Conservation (phyloP, 2,797 vertebrate species). For the Oryzias dopingdopingensis region DNA sequence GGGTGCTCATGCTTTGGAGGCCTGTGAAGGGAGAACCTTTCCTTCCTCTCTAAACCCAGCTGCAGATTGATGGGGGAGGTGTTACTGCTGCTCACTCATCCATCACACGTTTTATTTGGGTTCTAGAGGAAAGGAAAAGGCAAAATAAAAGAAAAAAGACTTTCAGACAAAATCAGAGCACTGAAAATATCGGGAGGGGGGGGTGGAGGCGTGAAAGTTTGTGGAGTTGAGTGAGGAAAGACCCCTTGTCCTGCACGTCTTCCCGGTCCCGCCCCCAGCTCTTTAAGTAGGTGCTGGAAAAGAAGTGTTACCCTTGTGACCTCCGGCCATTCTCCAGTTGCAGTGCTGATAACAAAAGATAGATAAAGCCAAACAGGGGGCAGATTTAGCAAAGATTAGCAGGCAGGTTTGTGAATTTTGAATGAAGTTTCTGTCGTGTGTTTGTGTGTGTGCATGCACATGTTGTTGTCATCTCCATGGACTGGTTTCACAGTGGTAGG, state of each 20-base stretch:
- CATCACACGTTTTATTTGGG: constrained; percentile 82
- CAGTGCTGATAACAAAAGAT: constrained; percentile 73
- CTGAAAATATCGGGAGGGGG: constrained; percentile 36
- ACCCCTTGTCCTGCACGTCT: constrained; percentile 50
- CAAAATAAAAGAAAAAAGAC: constrained; percentile 61
- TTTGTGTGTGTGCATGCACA: constrained; percentile 28
- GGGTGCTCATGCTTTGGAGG: constrained; percentile 51
- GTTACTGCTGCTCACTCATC: constrained; percentile 78
- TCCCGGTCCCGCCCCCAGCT: constrained; percentile 32
- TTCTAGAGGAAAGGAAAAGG: constrained; percentile 71
- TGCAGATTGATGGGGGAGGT: constrained; percentile 78
- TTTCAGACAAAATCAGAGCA: constrained; percentile 73
- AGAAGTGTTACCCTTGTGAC: constrained; percentile 70
- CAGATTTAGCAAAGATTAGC: constrained; percentile 63
- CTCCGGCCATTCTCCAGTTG: constrained; percentile 52
- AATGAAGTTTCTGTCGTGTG: constrained; percentile 39
- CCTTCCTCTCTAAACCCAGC: constrained; percentile 39
- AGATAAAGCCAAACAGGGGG: constrained; percentile 67
- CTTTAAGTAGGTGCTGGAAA: constrained; percentile 69
- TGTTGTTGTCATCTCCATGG: constrained; percentile 5
- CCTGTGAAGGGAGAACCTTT: constrained; percentile 55
- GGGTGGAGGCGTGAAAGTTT: constrained; percentile 14
- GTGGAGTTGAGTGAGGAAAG: constrained; percentile 54
- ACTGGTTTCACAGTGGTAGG: constrained; percentile 29
- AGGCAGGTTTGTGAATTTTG: constrained; percentile 62